Percentiles rank a stretch among this genome's conserved stretches.
phyloP scores from a whole-genome alignment of 1,140 invertebrate species.

The Amphibalanus amphitrite region DNA sequence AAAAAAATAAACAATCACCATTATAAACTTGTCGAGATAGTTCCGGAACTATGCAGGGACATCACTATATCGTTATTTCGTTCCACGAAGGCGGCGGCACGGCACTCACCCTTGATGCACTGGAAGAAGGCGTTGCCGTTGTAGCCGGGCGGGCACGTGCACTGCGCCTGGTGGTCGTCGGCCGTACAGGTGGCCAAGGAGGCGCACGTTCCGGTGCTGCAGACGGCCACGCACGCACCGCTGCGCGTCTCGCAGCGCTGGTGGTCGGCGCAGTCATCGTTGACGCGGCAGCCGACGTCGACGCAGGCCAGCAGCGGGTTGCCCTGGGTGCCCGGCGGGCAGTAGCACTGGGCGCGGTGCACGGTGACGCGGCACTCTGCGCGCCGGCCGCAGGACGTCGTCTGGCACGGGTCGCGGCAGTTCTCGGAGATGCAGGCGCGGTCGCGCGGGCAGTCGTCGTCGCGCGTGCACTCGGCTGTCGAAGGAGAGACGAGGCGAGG shows the following conservation, averaged over 20 bases:
- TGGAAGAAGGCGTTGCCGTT: constrained; percentile 59
- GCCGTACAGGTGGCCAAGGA: constrained; percentile 51
- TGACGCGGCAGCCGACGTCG: constrained; percentile 62
- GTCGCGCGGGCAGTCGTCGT: constrained; percentile 69
- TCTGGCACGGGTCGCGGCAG: constrained; percentile 57
- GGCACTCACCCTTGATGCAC: constrained; percentile 34
- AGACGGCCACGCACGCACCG: constrained; percentile 62
- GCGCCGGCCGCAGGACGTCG: constrained; percentile 50
- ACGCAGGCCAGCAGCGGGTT: constrained; percentile 62
- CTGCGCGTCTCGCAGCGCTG: constrained; percentile 69
- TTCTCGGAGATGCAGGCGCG: constrained; percentile 58
- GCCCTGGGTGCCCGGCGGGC: too few relatives aligned
- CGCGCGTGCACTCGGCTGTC: constrained; percentile 61
- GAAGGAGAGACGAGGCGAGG: too few relatives aligned
- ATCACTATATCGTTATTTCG: too few relatives aligned
- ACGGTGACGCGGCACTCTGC: constrained; percentile 63
- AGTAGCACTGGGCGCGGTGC: too few relatives aligned
- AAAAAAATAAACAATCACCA: too few relatives aligned
- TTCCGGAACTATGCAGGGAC: too few relatives aligned
- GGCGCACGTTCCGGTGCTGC: constrained; percentile 50
- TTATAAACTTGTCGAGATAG: too few relatives aligned
- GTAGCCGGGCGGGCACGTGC: constrained; percentile 50
- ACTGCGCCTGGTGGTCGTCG: constrained; percentile 54
- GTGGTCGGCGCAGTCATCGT: too few relatives aligned
- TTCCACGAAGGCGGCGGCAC: too few relatives aligned